Conservation (phyloP, 2,797 vertebrate species). For the Acanthiza pusilla region DNA sequence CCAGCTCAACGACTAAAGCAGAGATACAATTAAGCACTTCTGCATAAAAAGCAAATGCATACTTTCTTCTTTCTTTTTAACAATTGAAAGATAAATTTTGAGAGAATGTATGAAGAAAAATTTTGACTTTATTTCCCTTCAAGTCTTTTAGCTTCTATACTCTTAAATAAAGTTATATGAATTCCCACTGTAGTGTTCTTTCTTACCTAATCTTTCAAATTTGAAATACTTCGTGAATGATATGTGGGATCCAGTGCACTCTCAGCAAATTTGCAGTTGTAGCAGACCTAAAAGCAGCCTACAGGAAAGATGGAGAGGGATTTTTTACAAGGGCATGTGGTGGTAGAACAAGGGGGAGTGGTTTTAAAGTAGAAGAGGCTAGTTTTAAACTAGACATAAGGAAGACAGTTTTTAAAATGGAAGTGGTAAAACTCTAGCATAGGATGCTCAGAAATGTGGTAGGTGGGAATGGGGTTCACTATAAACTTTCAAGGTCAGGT, state of each 20-base stretch:
- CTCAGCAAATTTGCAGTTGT: not conserved
- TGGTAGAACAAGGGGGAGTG: not conserved
- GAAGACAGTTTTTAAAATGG: not conserved
- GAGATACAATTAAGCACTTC: not conserved
- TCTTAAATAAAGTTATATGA: not conserved
- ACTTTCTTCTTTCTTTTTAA: not conserved
- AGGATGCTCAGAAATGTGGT: not conserved
- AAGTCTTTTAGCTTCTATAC: not conserved
- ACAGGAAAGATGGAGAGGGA: not conserved
- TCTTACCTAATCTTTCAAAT: not conserved
- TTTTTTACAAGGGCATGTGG: not conserved
- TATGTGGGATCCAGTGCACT: not conserved
- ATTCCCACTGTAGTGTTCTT: not conserved
- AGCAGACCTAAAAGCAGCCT: not conserved
- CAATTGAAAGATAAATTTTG: not conserved
- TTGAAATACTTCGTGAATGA: not conserved
- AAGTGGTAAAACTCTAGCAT: accelerated
- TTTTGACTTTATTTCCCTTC: not conserved
- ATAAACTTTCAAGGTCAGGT: not conserved
- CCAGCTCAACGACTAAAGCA: not conserved
- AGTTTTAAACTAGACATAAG: not conserved
- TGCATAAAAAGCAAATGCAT: not conserved
- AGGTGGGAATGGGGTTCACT: not conserved
- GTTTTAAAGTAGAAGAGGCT: not conserved
- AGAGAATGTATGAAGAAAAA: not conserved